Evolutionary conservation across 2,888 invertebrate species (phyloP), one percentile per base, ranked within the genome.

Genomic region (Scotopteryx bipunctaria): DNA sequence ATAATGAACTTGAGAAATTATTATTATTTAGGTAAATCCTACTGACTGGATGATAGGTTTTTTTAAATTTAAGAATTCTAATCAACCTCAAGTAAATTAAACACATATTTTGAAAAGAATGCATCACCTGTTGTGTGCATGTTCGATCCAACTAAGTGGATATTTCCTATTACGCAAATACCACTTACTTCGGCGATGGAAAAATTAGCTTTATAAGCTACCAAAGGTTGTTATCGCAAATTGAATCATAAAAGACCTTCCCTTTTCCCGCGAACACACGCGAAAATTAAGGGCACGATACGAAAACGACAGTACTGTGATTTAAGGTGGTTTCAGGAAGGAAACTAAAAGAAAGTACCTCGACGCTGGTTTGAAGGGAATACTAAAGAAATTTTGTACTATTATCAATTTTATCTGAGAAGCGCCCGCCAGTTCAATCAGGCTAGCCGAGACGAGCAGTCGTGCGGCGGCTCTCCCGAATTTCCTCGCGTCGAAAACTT

Each of bases 371-470:
- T 32, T 8, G 5, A 27, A 9, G 3, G 4, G 19, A 6, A 21
- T 31, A 21, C n/a, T 31, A 31, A 5, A 46, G 14, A n/a, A 17
- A 16, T 21, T 46, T 33, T 16, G 13, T 32, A 38, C 27, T 29
- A 35, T 38, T 47, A 52, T 42, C 46, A 37, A 13, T 36, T 48
- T 14, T 43, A 25, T 37, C 31, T 43, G 2, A 21, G 37, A 25
- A 36, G 44, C 53, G 53, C 17, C 83, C 53, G 53, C 17, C 83
- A 84, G 84, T 85, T 64, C 69, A 73, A 66, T 64, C 62, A 60
- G 63, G 68, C 55, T 77, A 44, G 45, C 57, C 61, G 42, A 23
- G 23, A 46, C 57, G 62, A 44, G 57, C 69, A 73, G 72, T 66
- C 78, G 78, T 66, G 72, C 69, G 69, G 63, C 53, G 43, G 36